Evolutionary conservation across 2,113 vertebrate genomes (phyloP).

Genomic region (Oreochromis tanganicae): DNA sequence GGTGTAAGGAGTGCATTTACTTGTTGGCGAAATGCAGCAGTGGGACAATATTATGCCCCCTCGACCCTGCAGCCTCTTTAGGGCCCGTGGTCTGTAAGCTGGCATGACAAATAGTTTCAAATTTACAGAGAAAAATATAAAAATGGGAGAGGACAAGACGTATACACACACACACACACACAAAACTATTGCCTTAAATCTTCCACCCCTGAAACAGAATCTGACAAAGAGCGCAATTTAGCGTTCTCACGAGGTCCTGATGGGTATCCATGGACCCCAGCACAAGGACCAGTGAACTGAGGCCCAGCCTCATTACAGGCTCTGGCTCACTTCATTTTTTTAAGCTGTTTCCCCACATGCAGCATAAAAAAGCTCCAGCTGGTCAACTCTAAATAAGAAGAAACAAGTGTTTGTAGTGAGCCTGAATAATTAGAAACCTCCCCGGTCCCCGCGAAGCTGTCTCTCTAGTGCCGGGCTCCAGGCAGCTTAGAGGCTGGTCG

Average conservation of each 20-base stretch:
- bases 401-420: slow-evolving; percentile 46
- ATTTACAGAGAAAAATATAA: slow-evolving; percentile 28
- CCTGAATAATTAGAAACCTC: slow-evolving; percentile 56
- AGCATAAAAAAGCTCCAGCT: slow-evolving; percentile 19
- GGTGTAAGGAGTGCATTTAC: slow-evolving; percentile 28
- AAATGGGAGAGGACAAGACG: background rate
- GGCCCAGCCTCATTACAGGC: slow-evolving; percentile 59
- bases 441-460: slow-evolving; percentile 1
- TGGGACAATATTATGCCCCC: slow-evolving; percentile 10
- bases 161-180: background rate
- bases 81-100: slow-evolving; percentile 40
- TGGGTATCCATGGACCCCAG: background rate
- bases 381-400: slow-evolving; percentile 43
- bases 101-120: slow-evolving; percentile 65
- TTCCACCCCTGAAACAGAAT: slow-evolving; percentile 12
- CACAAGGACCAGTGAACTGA: slow-evolving; percentile 17
- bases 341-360: background rate
- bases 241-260: slow-evolving; percentile 43
- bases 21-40: slow-evolving; percentile 38
- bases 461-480: background rate
- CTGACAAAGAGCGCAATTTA: slow-evolving; percentile 21
- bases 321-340: slow-evolving; percentile 29
- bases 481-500: slow-evolving; percentile 1
- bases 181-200: background rate
- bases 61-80: slow-evolving; percentile 1